These are phyloP conservation scores for Peromyscus leucopus DNA, from an alignment of 2,113 vertebrate genomes.

Conservation along the genomic window DNA sequence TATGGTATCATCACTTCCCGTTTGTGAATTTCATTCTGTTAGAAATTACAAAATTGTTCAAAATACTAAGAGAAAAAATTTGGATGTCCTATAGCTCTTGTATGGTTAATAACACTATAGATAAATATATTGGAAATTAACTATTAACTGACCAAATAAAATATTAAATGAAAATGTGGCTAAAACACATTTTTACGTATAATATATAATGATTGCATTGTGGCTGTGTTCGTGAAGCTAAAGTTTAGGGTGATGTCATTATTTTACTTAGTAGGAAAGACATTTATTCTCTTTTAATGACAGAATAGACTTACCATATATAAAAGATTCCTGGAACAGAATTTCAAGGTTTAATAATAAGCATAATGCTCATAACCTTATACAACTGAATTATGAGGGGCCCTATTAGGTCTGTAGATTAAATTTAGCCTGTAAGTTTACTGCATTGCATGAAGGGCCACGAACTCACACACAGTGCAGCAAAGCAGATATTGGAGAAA, in stretches of 20 bases:
- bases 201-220: background rate
- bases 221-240: accelerated
- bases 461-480: background rate
- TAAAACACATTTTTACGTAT: background rate
- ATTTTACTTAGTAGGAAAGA: background rate
- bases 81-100: background rate
- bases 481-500: background rate
- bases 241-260: background rate
- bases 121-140: background rate
- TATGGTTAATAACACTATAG: background rate
- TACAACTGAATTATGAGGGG: background rate
- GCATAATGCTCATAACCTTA: background rate
- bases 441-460: background rate
- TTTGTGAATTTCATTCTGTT: background rate
- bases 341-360: conserved; percentile 8
- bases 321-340: background rate
- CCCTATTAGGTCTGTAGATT: background rate
- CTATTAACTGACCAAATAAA: background rate
- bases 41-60: background rate
- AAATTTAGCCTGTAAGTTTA: background rate
- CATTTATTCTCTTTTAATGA: background rate
- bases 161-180: background rate
- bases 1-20: background rate
- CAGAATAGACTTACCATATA: background rate
- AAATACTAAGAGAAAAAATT: conserved; percentile 1